Evolutionary conservation across 2,888 invertebrate species (phyloP).

Genomic region (Camptogramma bilineatum): DNA sequence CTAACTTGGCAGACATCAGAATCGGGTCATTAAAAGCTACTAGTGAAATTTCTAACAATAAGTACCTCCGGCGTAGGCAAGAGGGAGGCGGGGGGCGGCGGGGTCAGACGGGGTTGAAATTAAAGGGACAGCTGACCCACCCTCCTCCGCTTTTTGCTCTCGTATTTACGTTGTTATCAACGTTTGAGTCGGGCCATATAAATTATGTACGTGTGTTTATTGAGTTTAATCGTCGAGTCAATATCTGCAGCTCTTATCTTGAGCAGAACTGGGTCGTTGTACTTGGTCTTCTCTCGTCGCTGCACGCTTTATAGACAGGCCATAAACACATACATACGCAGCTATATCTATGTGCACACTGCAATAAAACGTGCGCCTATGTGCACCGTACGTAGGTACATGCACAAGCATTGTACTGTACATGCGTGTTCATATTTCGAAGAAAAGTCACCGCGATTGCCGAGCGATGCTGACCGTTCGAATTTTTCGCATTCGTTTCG

Average conservation of each 20-base stretch:
- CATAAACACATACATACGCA: slow-evolving; percentile 22
- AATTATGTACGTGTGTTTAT: slow-evolving; percentile 37
- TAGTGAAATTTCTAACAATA: slow-evolving; percentile 40
- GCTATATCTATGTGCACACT: slow-evolving; percentile 12
- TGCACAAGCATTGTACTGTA: not conserved
- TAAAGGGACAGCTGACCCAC: slow-evolving; percentile 44
- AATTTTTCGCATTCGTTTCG: slow-evolving; percentile 32
- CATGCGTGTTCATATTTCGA: slow-evolving; percentile 30
- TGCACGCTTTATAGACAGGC: slow-evolving; percentile 31
- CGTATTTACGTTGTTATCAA: slow-evolving; percentile 42
- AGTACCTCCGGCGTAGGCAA: slow-evolving; percentile 35
- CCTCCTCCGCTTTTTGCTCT: slow-evolving; percentile 36
- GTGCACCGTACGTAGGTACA: slow-evolving; percentile 4
- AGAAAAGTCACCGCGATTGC: slow-evolving; percentile 23
- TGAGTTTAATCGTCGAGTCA: slow-evolving; percentile 58
- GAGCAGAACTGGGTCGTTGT: slow-evolving; percentile 66
- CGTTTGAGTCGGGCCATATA: slow-evolving; percentile 31
- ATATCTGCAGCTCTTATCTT: slow-evolving; percentile 63
- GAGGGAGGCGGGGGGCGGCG: slow-evolving; percentile 31
- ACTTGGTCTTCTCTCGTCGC: slow-evolving; percentile 55
- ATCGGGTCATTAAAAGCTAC: slow-evolving; percentile 33
- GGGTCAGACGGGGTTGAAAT: slow-evolving; percentile 34
- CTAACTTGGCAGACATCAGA: slow-evolving; percentile 31
- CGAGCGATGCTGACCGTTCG: slow-evolving; percentile 24
- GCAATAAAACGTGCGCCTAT: slow-evolving; percentile 19